A percentile compares a stretch with the other conserved stretches of the same genome.
Conservation (phyloP, 2,888 invertebrate genomes). For the Ferrisia virgata region DNA sequence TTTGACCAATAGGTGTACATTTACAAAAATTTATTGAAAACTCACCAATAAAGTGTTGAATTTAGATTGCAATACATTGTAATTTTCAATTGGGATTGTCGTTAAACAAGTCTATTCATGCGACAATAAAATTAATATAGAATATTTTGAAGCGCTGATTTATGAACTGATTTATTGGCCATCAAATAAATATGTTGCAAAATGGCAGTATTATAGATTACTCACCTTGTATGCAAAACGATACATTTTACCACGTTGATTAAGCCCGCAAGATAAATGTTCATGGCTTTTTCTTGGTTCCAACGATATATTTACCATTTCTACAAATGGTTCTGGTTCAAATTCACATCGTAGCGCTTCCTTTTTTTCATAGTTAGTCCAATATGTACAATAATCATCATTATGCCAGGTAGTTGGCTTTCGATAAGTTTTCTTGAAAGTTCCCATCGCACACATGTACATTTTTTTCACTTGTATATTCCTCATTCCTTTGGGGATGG, state of each 20-base stretch:
- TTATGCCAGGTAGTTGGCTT: not conserved
- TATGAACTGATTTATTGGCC: no score
- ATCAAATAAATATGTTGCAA: no score
- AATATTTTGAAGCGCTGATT: not conserved
- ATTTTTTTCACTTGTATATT: not conserved
- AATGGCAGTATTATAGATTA: not conserved
- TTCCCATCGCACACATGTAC: not conserved
- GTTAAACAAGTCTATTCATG: not conserved
- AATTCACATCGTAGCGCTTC: not conserved
- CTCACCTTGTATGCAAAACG: not conserved
- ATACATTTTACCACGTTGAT: not conserved
- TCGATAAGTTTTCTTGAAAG: not conserved
- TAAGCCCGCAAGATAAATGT: not conserved
- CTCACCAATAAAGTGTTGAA: not conserved
- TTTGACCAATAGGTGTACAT: no score
- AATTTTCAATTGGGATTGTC: not conserved
- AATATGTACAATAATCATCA: not conserved
- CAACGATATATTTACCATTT: not conserved
- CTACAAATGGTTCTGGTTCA: not conserved
- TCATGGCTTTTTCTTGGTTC: not conserved
- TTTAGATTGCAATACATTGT: not conserved
- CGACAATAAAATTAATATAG: not conserved
- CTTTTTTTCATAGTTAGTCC: not conserved
- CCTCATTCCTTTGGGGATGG: not conserved
- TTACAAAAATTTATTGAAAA: no score